Evolutionary conservation across 2,888 invertebrate genomes (phyloP), one percentile per base, ranked within the genome.

Genomic region (Drosophila flavopinicola): DNA sequence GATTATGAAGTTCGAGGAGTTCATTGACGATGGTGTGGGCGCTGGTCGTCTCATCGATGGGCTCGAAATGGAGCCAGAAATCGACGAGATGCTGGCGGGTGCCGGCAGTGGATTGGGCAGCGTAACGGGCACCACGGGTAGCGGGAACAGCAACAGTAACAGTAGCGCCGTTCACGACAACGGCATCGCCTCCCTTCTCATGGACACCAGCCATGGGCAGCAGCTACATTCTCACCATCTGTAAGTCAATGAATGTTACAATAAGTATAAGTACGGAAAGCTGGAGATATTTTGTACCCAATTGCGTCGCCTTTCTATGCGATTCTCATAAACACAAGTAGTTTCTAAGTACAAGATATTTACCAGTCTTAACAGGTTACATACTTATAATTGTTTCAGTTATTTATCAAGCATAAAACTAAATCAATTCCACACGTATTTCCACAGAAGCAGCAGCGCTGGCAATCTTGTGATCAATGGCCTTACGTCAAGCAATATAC

Each of bases 1-100:
- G 74, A 89, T 90, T 52, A 87, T 89, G 87, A 89, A 89, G 66
- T 89, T 89, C 48, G 89, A 89, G 63, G 89, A 89, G 73, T 86
- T 89, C 60, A 85, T 87, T 64, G 89, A 88, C 72, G 90, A 90
- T 42, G 89, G 86, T 49, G 87, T 87, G 57, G 89, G 88, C 71
- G 87, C 84, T 9, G 86, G 88, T 39, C 84, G 85, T 66, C 76
- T 88, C 44, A 88, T 89, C 56, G 88, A 87, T 78, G 89, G 89
- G 42, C 72, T 89, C 11, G 89, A 89, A 67, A 89, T 90, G 88
- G 89, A 87, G 61, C 88, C 90, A 2, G 89, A 89, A 69, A 89
- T 89, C 44, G 84, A 84, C 63, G 88, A 87, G 48, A 84, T 86
- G 66, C 57, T 87, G 13, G 78, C 72, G 20, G 74, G 74, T 13